Conservation (phyloP, 23 tunicate species). For the Diplosoma virens region DNA sequence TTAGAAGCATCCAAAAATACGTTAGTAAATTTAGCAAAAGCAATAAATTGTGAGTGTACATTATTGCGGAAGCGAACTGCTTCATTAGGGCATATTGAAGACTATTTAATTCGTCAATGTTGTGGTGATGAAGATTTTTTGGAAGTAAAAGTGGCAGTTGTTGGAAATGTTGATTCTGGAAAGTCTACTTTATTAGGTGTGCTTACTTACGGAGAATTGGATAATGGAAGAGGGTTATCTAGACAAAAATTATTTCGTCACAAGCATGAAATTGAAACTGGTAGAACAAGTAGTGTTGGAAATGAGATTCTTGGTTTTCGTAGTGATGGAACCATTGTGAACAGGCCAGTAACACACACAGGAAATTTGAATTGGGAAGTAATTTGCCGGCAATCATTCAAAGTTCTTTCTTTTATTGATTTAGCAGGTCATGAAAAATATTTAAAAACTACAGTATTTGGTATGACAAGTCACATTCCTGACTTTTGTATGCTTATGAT, state of each 20-base stretch:
- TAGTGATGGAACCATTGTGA: conserved; percentile 72
- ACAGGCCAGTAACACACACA: conserved; percentile 62
- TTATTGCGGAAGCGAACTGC: conserved; percentile 61
- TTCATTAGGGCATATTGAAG: conserved; percentile 58
- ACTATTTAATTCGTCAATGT: conserved; percentile 63
- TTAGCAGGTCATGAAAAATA: conserved; percentile 98
- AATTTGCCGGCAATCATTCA: conserved; percentile 90
- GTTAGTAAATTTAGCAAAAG: conserved; percentile 57
- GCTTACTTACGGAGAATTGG: conserved; percentile 94
- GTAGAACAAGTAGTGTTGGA: conserved; percentile 96
- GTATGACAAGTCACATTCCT: conserved; percentile 97
- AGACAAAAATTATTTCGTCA: conserved; percentile 98
- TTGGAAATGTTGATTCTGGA: conserved; percentile 99
- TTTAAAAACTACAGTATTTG: conserved; percentile 98
- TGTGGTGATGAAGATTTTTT: conserved; percentile 76
- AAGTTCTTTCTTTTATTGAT: conserved; percentile 96
- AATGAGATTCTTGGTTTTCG: conserved; percentile 96
- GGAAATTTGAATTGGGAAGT: conserved; percentile 81
- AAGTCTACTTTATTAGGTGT: conserved; percentile 98
- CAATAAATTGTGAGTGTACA: conserved; percentile 77
- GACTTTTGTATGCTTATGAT: conserved; percentile 99
- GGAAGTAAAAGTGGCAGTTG: conserved; percentile 97
- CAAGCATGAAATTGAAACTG: conserved; percentile 98
- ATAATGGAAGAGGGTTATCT: conserved; percentile 96
- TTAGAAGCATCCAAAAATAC: conserved; percentile 65